phyloP scores from a whole-genome alignment of 2,888 invertebrate species.

The Eupithecia inturbata region DNA sequence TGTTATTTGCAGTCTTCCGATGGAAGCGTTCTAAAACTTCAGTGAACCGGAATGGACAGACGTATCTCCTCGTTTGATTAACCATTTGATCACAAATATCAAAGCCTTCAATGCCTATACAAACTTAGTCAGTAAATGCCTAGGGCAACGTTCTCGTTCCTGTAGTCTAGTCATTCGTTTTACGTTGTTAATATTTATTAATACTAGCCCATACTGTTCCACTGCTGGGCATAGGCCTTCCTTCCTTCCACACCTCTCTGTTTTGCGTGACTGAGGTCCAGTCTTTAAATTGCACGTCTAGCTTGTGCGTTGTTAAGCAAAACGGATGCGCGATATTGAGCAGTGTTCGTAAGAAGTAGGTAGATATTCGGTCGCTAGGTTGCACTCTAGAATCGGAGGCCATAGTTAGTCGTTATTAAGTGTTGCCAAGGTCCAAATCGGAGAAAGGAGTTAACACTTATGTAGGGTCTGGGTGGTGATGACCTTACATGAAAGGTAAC shows the following conservation, averaged over 20 bases:
- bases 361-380: no score
- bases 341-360: background rate
- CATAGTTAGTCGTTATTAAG: background rate
- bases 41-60: conserved; percentile 57
- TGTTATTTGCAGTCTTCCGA: conserved; percentile 55
- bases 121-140: background rate
- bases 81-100: conserved; percentile 29
- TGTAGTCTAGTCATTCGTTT: background rate
- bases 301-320: background rate
- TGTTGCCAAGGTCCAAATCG: background rate
- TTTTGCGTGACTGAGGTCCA: background rate
- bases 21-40: conserved; percentile 57
- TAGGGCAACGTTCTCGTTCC: background rate
- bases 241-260: background rate
- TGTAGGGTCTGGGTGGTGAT: no score
- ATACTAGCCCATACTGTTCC: background rate
- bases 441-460: background rate
- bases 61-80: conserved; percentile 43
- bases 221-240: background rate
- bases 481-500: no score
- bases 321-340: background rate
- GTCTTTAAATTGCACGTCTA: background rate
- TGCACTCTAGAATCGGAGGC: background rate
- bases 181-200: background rate
- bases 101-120: background rate